Conservation (phyloP, 2,888 invertebrate species). For the Netelia fuscicornis region DNA sequence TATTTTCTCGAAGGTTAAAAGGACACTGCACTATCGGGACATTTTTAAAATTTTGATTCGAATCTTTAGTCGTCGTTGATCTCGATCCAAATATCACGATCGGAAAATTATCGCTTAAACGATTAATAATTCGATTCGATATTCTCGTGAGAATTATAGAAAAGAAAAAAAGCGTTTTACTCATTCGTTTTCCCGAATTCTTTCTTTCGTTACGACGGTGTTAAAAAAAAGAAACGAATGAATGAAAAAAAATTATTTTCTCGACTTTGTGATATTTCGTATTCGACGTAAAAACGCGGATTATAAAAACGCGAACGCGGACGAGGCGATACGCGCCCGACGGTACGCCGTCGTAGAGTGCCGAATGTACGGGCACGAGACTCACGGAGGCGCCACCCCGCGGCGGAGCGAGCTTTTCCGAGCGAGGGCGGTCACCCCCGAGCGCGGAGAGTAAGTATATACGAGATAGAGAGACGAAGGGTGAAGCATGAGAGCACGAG, state of each 20-base stretch:
- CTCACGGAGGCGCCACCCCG: constrained; percentile 67
- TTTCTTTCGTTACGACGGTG: background rate
- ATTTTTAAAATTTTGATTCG: background rate
- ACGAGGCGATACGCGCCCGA: constrained; percentile 59
- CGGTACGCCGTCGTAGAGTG: constrained; percentile 65
- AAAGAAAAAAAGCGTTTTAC: background rate
- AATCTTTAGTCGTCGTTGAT: background rate
- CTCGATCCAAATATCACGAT: background rate
- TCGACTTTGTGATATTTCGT: background rate
- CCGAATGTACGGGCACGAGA: constrained; percentile 62
- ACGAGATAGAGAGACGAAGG: background rate
- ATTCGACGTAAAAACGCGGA: background rate
- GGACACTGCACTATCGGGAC: background rate
- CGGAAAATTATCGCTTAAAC: background rate
- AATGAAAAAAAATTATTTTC: background rate
- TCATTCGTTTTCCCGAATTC: background rate
- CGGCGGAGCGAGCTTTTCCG: constrained; percentile 63
- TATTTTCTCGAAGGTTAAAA: background rate
- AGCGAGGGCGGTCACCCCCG: constrained; percentile 65
- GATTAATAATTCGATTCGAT: background rate
- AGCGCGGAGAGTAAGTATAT: constrained; percentile 47
- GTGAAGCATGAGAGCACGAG: constrained; percentile 6
- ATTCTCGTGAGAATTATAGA: background rate
- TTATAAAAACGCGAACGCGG: constrained; percentile 31
- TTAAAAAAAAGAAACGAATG: background rate